A percentile compares a stretch with the other conserved stretches of the same genome.
phyloP scores from a whole-genome alignment of 2,888 invertebrate species.

The Isoperla grammatica region DNA sequence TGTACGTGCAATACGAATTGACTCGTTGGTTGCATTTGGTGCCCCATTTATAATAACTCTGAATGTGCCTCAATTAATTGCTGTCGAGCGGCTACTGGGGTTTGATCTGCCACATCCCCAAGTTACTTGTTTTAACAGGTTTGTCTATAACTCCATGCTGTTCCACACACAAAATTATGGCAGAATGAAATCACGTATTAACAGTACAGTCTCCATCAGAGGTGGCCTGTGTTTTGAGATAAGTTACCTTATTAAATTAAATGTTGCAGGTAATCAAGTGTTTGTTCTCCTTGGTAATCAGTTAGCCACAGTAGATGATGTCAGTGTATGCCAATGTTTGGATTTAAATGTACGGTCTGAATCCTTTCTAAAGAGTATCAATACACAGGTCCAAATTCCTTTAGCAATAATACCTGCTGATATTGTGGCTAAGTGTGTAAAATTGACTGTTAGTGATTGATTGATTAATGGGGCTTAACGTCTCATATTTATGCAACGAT shows the following conservation, averaged over 20 bases:
- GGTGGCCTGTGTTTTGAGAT: not conserved
- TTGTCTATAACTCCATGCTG: not conserved
- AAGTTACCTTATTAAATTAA: not conserved
- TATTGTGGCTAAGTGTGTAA: not conserved
- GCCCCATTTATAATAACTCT: not conserved
- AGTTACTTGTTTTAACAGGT: not conserved
- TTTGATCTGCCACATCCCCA: not conserved
- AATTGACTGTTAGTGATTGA: no score
- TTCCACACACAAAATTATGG: not conserved
- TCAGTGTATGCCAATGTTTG: not conserved
- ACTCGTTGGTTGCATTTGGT: not conserved
- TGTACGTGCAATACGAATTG: not conserved
- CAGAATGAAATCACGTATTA: not conserved
- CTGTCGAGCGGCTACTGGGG: not conserved
- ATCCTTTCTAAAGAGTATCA: not conserved
- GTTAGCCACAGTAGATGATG: not conserved
- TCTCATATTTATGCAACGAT: no score
- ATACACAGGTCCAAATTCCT: not conserved
- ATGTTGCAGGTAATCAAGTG: not conserved
- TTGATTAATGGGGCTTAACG: no score
- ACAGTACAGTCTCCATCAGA: not conserved
- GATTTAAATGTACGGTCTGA: not conserved
- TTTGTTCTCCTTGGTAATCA: not conserved
- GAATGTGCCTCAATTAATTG: not conserved
- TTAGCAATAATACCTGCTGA: not conserved